These are phyloP conservation scores for Rhagoletis zephyria DNA, from an alignment of 1,140 invertebrate genomes.

Conservation along the genomic window DNA sequence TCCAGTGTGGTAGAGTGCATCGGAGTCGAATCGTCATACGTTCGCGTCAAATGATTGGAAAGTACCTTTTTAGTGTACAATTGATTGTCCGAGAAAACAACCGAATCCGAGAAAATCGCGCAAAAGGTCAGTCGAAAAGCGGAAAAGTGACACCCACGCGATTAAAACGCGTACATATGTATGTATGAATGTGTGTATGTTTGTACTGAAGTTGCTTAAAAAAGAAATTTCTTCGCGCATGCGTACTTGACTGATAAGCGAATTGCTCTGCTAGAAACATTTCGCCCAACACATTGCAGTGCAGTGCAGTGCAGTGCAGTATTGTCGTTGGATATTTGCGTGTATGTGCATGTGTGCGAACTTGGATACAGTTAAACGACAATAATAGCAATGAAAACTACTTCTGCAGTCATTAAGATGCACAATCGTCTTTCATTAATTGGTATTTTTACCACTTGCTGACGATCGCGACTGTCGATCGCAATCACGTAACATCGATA, in stretches of 20 bases:
- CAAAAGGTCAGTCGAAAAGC: neutral
- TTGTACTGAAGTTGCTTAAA: neutral
- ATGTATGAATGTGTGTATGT: neutral
- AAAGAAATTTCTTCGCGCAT: neutral
- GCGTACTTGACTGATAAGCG: conserved; percentile 31
- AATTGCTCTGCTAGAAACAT: neutral
- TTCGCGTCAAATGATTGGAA: conserved; percentile 25
- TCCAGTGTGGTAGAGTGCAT: neutral
- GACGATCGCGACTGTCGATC: neutral
- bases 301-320: neutral
- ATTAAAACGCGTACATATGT: neutral
- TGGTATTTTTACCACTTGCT: neutral
- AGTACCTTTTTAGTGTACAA: conserved; percentile 46
- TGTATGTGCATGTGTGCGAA: neutral
- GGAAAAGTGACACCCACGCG: neutral
- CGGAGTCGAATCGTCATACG: conserved; percentile 7
- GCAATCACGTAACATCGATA: conserved; percentile 27
- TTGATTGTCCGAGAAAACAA: conserved; percentile 40
- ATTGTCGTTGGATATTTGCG: neutral
- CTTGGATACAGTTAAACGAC: neutral
- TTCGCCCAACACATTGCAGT: neutral
- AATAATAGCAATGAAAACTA: neutral
- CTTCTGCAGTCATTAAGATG: neutral
- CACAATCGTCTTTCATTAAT: neutral
- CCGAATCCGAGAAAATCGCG: conserved; percentile 3